Conservation (phyloP, 1,140 invertebrate genomes). For the Diabrotica undecimpunctata region DNA sequence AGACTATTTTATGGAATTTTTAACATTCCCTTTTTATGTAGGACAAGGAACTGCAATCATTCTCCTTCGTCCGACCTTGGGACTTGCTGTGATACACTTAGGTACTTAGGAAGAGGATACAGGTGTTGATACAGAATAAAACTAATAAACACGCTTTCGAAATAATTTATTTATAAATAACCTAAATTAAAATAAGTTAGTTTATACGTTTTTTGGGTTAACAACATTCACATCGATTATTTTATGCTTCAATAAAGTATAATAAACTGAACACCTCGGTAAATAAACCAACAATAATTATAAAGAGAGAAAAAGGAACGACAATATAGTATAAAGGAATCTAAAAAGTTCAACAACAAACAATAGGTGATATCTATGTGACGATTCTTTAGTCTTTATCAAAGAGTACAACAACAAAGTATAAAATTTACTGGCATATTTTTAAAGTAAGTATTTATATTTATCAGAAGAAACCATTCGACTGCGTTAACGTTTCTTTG, state of each 20-base stretch:
- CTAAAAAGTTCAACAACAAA: conserved; percentile 18
- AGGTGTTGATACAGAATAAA: no score
- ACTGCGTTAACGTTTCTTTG: no score
- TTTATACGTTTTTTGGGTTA: conserved; percentile 17
- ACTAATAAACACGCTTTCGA: not conserved
- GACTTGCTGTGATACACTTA: no score
- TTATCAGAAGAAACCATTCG: no score
- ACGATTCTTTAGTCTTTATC: not conserved
- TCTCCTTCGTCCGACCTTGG: no score
- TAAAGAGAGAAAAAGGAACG: conserved; percentile 13
- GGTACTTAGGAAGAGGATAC: no score
- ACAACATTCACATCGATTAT: conserved; percentile 17
- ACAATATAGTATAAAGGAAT: conserved; percentile 9
- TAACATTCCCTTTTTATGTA: no score
- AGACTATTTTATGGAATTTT: no score
- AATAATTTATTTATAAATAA: conserved; percentile 21
- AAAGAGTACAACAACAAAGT: no score
- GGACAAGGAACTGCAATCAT: no score
- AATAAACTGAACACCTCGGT: conserved; percentile 19
- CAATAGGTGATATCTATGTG: conserved; percentile 11
- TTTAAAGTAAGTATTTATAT: no score
- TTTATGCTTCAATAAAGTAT: conserved; percentile 4
- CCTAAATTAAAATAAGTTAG: conserved; percentile 18
- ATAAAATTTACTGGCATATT: no score
- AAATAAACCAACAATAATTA: conserved; percentile 19